Percentiles rank a stretch among this genome's conserved stretches.
These are phyloP conservation scores for Formica aserva DNA, from an alignment of 2,888 invertebrate species.

Conservation along the genomic window DNA sequence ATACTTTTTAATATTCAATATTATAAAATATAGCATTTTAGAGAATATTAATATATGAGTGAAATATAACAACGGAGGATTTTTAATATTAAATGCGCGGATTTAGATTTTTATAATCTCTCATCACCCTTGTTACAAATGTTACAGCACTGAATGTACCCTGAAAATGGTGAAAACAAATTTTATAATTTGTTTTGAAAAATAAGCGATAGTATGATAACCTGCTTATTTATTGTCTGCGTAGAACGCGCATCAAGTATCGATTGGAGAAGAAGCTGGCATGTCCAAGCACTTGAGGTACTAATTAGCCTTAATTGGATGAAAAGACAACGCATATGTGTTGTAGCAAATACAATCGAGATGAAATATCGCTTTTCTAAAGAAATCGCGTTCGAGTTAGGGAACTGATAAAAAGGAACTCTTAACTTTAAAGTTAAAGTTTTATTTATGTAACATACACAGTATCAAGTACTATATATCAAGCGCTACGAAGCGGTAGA, in stretches of 20 bases:
- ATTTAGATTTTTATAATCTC: not conserved
- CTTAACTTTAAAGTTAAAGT: not conserved
- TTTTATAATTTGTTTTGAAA: not conserved
- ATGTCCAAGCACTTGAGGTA: constrained; percentile 22
- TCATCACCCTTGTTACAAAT: not conserved
- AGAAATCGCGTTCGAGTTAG: not conserved
- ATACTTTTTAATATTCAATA: not conserved
- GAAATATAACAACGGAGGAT: not conserved
- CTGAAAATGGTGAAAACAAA: not conserved
- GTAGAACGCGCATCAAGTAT: not conserved
- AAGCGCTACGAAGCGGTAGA: not conserved
- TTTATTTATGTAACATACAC: not conserved
- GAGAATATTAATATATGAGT: not conserved
- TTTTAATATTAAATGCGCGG: not conserved
- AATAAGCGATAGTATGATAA: not conserved
- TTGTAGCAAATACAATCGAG: not conserved
- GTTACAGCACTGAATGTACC: not conserved
- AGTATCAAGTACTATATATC: not conserved
- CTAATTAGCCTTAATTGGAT: constrained; percentile 35
- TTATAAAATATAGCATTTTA: not conserved
- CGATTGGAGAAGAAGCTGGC: constrained; percentile 7
- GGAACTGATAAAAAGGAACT: not conserved
- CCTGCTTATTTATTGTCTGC: constrained; percentile 15
- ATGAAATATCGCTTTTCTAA: not conserved
- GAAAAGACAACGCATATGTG: constrained; percentile 17